Evolutionary conservation across 2,797 vertebrate genomes (phyloP), one percentile per base, ranked within the genome.

Genomic region (Paedocypris micromegethes): DNA sequence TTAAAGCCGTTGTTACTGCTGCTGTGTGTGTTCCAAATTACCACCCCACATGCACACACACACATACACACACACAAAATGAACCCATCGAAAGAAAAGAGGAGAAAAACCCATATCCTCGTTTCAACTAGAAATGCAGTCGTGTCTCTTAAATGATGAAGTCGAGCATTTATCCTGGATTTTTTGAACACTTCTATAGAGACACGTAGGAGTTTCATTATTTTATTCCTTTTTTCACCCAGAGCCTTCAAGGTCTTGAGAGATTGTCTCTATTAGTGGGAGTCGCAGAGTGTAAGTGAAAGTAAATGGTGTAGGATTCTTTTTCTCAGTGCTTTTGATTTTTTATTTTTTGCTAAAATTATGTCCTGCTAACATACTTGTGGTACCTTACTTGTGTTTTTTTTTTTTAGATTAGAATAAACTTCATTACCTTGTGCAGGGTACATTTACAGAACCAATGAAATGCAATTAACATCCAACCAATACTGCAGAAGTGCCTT

Each of bases 1-100:
- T 81, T 58, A 58, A 56, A 50, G 5, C 41, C n/a, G 82, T 59
- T 48, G 45, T 60, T 41, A 50, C 40, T 60, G 50, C 38, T 4
- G 48, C 7, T 68, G 6, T 57, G 49, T 52, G 45, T 54, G 58
- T 38, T 44, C 49, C 48, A 59, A 44, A 50, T 44, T 43, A 54
- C 56, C 71, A 62, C 64, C 52, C 47, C 64, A 58, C 68, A n/a
- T n/a, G n/a, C 64, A 58, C n/a, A 6, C 58, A 50, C 38, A 49
- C 9, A 37, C 38, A 57, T n/a, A 59, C 39, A 47, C 43, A 41
- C 8, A 49, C 44, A 62, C 37, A 66, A 56, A 62, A 62, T 67
- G 4, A 62, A 56, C 44, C 59, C 63, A 38, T 53, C 57, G 6
- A 70, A 37, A 45, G 23, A 45, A 43, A n/a, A 45, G 47, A 23